Evolutionary conservation across 2,113 vertebrate species (phyloP).

Genomic region (Coturnix japonica): DNA sequence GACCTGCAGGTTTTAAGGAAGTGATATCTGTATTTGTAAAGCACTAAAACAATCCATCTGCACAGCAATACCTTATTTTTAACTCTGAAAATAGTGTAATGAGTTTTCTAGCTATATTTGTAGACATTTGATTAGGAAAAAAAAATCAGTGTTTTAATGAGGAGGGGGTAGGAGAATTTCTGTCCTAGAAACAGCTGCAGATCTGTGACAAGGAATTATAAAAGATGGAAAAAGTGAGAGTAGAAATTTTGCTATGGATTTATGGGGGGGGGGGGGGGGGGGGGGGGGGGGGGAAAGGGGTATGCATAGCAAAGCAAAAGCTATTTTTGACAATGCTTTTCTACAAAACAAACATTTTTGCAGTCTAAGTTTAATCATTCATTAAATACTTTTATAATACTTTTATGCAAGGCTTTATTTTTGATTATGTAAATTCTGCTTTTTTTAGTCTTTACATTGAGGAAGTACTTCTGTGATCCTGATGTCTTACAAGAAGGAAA

Average conservation of each 20-base stretch:
- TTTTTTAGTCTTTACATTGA: neutral
- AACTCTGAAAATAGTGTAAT: neutral
- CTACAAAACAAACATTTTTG: neutral
- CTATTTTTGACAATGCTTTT: neutral
- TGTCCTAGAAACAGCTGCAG: neutral
- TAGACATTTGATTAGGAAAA: accelerated
- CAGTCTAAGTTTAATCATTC: neutral
- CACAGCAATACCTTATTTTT: neutral
- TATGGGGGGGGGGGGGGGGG: neutral
- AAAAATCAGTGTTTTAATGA: neutral
- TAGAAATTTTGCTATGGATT: neutral
- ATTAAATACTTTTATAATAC: neutral
- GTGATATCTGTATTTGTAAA: neutral
- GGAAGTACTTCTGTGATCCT: neutral
- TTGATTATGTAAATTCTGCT: neutral
- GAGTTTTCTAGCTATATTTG: neutral
- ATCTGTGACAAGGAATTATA: neutral
- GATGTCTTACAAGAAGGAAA: neutral
- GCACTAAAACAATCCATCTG: neutral
- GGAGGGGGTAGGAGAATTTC: neutral
- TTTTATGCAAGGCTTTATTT: neutral
- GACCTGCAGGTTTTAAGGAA: neutral
- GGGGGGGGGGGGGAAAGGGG: too few species aligned
- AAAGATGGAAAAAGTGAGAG: neutral
- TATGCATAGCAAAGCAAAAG: neutral